phyloP scores from a whole-genome alignment of 2,888 invertebrate genomes.

The Hylaea fasciaria region DNA sequence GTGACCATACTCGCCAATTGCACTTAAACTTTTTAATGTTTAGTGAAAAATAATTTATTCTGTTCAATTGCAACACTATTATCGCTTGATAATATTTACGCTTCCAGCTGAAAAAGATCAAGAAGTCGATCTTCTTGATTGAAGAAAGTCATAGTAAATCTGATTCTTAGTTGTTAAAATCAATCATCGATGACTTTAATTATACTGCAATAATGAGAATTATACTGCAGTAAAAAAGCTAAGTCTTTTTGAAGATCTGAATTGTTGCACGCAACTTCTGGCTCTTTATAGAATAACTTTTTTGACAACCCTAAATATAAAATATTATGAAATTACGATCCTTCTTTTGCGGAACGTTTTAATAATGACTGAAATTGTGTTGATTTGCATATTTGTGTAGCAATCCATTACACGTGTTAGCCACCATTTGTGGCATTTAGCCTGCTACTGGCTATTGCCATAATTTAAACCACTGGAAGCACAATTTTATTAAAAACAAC shows the following conservation, averaged over 20 bases:
- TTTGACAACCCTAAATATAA: conserved; percentile 53
- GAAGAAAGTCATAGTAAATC: no score
- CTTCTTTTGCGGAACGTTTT: conserved; percentile 67
- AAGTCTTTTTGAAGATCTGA: no score
- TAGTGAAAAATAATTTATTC: conserved; percentile 4
- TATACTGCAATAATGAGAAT: no score
- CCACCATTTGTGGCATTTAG: conserved; percentile 47
- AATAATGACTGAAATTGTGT: conserved; percentile 68
- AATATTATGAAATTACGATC: conserved; percentile 57
- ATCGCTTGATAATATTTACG: no score
- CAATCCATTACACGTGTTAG: conserved; percentile 65
- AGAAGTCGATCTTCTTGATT: no score
- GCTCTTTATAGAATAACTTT: conserved; percentile 2
- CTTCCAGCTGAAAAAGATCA: no score
- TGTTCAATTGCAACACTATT: background rate
- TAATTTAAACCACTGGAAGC: conserved; percentile 13
- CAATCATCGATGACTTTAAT: no score
- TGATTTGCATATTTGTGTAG: conserved; percentile 70
- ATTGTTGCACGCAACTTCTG: no score
- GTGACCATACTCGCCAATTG: conserved; percentile 18
- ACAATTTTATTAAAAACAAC: background rate
- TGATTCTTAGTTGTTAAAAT: no score
- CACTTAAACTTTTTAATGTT: conserved; percentile 10
- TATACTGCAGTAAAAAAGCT: no score
- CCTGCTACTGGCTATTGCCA: conserved; percentile 16